Conservation (phyloP, 2,797 vertebrate species). For the Champsocephalus esox region DNA sequence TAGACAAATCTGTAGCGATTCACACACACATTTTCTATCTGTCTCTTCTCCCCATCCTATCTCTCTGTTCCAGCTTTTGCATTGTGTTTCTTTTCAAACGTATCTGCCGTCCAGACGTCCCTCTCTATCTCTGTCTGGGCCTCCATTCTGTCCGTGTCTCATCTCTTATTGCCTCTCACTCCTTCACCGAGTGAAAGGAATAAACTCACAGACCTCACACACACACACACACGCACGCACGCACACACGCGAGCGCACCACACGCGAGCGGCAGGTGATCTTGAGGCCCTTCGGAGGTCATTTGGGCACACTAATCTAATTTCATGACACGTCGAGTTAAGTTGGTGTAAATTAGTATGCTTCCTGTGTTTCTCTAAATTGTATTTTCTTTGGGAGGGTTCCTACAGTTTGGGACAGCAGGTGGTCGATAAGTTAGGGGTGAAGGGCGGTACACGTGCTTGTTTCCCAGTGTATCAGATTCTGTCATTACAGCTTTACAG, state of each 20-base stretch:
- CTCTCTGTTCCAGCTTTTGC: conserved; percentile 40
- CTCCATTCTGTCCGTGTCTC: conserved; percentile 35
- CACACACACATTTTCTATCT: conserved; percentile 16
- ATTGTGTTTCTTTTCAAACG: conserved; percentile 51
- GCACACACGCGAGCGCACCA: no score
- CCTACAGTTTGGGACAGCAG: conserved; percentile 66
- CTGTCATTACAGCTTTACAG: conserved; percentile 56
- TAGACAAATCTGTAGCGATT: conserved; percentile 9
- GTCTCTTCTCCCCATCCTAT: conserved; percentile 34
- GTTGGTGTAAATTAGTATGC: conserved; percentile 74
- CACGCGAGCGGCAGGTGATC: conserved; percentile 53
- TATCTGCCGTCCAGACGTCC: conserved; percentile 49
- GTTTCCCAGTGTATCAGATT: conserved; percentile 82
- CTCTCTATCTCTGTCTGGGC: conserved; percentile 30
- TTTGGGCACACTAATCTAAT: conserved; percentile 80
- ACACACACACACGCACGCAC: neutral
- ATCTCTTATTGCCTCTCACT: conserved; percentile 19
- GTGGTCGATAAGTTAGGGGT: conserved; percentile 72
- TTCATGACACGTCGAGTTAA: conserved; percentile 66
- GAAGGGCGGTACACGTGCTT: conserved; percentile 40
- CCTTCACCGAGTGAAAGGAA: conserved; percentile 1
- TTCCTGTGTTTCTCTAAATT: conserved; percentile 66
- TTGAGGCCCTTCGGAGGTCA: conserved; percentile 48
- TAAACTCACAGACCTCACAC: conserved; percentile 23
- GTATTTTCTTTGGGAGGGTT: conserved; percentile 68